phyloP scores from a whole-genome alignment of 2,113 vertebrate species.

The Pelusios castaneus region DNA sequence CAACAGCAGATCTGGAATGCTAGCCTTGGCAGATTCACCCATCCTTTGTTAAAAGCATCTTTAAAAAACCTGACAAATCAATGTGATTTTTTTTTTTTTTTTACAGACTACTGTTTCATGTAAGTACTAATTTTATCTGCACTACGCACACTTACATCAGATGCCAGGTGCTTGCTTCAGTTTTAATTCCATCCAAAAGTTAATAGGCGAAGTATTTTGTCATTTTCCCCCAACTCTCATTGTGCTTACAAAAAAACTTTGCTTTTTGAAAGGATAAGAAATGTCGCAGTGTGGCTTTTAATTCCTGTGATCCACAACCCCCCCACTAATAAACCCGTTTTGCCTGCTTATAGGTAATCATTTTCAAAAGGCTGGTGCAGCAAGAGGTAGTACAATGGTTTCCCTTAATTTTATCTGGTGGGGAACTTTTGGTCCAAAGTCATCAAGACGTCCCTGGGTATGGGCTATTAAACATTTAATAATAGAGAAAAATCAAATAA shows the following conservation, averaged over 20 bases:
- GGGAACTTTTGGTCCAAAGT: conserved; percentile 51
- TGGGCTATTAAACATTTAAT: conserved; percentile 63
- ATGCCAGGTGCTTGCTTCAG: neutral
- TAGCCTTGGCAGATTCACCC: neutral
- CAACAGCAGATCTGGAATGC: too few relatives aligned
- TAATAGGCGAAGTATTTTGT: neutral
- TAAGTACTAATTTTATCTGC: neutral
- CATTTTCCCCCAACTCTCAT: neutral
- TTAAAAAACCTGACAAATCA: neutral
- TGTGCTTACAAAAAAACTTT: neutral
- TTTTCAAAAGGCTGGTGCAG: conserved; percentile 16
- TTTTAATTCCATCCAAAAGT: neutral
- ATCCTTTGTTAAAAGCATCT: neutral
- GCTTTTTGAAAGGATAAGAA: neutral
- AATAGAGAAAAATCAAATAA: conserved; percentile 63
- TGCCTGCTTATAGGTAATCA: conserved; percentile 11
- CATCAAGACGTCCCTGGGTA: conserved; percentile 50
- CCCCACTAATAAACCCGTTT: neutral
- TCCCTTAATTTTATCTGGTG: conserved; percentile 41
- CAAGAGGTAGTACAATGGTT: conserved; percentile 46
- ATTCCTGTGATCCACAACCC: neutral
- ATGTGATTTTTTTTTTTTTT: neutral
- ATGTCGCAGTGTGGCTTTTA: neutral
- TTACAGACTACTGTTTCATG: neutral
- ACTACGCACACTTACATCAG: neutral